Evolutionary conservation across 2,888 invertebrate species (phyloP).

Genomic region (Arge pagana): DNA sequence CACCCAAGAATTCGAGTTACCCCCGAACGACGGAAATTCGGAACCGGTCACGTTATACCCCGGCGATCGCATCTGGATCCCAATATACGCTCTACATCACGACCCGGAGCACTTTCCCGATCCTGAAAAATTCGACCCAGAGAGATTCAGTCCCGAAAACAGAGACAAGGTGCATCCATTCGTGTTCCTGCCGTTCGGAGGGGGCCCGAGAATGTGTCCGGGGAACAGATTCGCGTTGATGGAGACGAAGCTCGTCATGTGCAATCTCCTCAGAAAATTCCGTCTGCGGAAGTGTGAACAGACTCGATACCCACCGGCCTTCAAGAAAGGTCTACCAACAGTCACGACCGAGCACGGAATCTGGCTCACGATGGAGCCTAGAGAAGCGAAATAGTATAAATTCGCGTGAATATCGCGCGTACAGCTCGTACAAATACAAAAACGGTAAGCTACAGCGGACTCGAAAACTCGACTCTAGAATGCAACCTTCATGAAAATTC

Average conservation of each 20-base stretch:
- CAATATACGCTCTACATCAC: slow-evolving; percentile 50
- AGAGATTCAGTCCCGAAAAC: slow-evolving; percentile 51
- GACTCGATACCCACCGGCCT: slow-evolving; percentile 52
- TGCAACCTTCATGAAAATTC: no score
- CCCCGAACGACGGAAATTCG: slow-evolving; percentile 32
- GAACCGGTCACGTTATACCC: slow-evolving; percentile 31
- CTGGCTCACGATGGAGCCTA: slow-evolving; percentile 48
- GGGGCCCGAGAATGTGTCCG: slow-evolving; percentile 63
- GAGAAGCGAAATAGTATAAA: no score
- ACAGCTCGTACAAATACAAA: no score
- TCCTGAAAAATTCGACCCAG: slow-evolving; percentile 57
- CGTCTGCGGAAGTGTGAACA: slow-evolving; percentile 51
- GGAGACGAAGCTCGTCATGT: slow-evolving; percentile 56
- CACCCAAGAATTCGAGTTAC: slow-evolving; percentile 57
- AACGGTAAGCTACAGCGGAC: no score
- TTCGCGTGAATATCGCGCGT: no score
- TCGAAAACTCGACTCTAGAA: no score
- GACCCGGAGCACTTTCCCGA: slow-evolving; percentile 54
- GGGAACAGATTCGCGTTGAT: slow-evolving; percentile 58
- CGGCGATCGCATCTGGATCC: slow-evolving; percentile 44
- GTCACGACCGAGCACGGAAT: slow-evolving; percentile 51
- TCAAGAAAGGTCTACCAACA: slow-evolving; percentile 41
- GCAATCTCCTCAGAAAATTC: slow-evolving; percentile 53
- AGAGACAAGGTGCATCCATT: slow-evolving; percentile 58
- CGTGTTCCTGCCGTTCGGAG: slow-evolving; percentile 62